Conservation (phyloP, 2,888 invertebrate genomes). For the Drosophila anomalata region DNA sequence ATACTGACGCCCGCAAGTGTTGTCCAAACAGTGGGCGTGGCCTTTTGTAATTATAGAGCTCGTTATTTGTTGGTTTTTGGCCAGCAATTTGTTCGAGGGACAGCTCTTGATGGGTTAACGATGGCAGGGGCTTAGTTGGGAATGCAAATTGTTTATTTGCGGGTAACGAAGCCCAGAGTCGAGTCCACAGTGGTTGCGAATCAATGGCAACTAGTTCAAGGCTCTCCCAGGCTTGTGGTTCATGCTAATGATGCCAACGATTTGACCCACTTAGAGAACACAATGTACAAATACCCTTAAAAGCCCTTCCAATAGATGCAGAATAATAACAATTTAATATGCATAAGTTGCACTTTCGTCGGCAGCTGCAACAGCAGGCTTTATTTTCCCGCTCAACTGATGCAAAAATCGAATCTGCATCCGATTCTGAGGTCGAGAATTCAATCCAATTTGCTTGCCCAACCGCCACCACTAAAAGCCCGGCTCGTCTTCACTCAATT, state of each 20-base stretch:
- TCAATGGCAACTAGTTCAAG: slow-evolving; percentile 27
- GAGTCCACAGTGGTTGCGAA: slow-evolving; percentile 37
- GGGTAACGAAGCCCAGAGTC: slow-evolving; percentile 16
- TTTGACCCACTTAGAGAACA: slow-evolving; percentile 34
- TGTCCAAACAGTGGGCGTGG: slow-evolving; percentile 52
- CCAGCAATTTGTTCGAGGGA: slow-evolving; percentile 64
- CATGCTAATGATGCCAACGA: slow-evolving; percentile 38
- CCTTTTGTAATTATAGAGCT: slow-evolving; percentile 61
- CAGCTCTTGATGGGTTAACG: slow-evolving; percentile 29
- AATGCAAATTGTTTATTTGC: slow-evolving; percentile 76
- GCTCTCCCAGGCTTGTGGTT: slow-evolving; percentile 13
- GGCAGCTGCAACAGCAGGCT: slow-evolving; percentile 14
- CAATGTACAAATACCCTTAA: background rate
- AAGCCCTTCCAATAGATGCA: slow-evolving; percentile 26
- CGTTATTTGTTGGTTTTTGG: slow-evolving; percentile 53
- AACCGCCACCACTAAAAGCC: slow-evolving; percentile 14
- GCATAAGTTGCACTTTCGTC: slow-evolving; percentile 40
- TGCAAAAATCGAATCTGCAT: slow-evolving; percentile 12
- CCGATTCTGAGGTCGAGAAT: slow-evolving; percentile 2
- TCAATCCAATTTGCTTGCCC: slow-evolving; percentile 30
- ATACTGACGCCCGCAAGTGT: slow-evolving; percentile 42
- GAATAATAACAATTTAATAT: slow-evolving; percentile 47
- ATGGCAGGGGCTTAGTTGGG: slow-evolving; percentile 52
- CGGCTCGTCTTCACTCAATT: slow-evolving; percentile 24
- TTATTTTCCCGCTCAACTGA: slow-evolving; percentile 13